Percentiles rank a stretch among this genome's conserved stretches.
Evolutionary conservation across 2,113 vertebrate species (phyloP).

Genomic region (Vimba vimba): DNA sequence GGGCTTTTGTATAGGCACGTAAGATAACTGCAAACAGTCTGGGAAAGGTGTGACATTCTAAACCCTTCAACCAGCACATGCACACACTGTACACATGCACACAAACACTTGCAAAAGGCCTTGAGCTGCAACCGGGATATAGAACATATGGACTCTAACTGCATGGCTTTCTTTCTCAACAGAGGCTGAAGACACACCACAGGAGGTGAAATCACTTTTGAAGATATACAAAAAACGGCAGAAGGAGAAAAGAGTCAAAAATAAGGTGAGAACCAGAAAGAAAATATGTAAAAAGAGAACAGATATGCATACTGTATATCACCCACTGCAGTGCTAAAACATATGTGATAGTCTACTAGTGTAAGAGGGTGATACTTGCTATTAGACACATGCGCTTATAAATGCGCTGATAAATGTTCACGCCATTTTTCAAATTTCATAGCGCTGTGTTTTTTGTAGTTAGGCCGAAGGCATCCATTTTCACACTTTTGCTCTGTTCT

Average conservation of each 20-base stretch:
- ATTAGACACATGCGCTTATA: neutral
- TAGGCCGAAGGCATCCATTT: neutral
- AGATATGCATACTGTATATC: neutral
- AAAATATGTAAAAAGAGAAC: neutral
- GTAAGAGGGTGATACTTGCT: neutral
- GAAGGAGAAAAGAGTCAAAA: neutral
- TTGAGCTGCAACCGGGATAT: slow-evolving; percentile 20
- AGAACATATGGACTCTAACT: slow-evolving; percentile 15
- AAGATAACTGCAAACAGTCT: slow-evolving; percentile 32
- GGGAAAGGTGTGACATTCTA: slow-evolving; percentile 41
- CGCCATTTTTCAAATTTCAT: neutral
- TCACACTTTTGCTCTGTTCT: neutral
- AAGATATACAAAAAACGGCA: slow-evolving; percentile 14
- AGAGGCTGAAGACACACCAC: slow-evolving; percentile 8
- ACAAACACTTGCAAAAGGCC: slow-evolving; percentile 7
- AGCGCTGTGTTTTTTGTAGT: neutral
- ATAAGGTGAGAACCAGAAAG: neutral
- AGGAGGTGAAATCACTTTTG: neutral
- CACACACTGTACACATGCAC: neutral
- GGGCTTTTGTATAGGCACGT: slow-evolving; percentile 13
- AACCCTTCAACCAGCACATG: neutral
- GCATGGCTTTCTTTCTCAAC: slow-evolving; percentile 24
- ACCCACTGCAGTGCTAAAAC: neutral
- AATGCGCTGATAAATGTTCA: neutral
- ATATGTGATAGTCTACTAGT: neutral